Percentiles rank a stretch among this genome's conserved stretches.
phyloP scores from a whole-genome alignment of 2,113 vertebrate genomes.

The Ondatra zibethicus region DNA sequence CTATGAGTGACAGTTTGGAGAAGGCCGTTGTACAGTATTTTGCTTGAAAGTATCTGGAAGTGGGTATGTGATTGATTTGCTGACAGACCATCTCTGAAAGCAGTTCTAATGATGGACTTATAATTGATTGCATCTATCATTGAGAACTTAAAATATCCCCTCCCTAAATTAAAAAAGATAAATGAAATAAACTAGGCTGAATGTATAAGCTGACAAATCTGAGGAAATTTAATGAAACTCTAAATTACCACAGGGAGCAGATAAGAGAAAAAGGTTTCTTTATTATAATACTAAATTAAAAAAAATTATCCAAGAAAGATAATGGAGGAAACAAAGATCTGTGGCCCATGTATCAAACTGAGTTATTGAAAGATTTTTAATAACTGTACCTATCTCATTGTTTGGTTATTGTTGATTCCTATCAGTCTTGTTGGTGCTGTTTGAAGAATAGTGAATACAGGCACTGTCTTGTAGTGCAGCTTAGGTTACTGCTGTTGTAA shows the following conservation, averaged over 20 bases:
- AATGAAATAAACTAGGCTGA: conserved; percentile 76
- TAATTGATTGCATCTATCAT: conserved; percentile 80
- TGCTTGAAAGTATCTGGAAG: conserved; percentile 59
- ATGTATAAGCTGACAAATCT: conserved; percentile 76
- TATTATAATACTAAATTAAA: conserved; percentile 67
- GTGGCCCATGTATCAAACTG: conserved; percentile 46
- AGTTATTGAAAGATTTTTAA: conserved; percentile 35
- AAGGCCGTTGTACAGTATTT: conserved; percentile 54
- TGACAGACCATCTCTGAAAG: conserved; percentile 74
- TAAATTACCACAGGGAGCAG: conserved; percentile 55
- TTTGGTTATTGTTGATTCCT: conserved; percentile 75
- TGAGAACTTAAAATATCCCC: conserved; percentile 62
- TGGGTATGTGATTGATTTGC: conserved; percentile 75
- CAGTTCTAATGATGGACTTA: conserved; percentile 74
- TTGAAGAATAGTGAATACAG: conserved; percentile 12
- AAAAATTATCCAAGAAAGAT: conserved; percentile 51
- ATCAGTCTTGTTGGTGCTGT: conserved; percentile 50
- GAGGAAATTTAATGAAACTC: conserved; percentile 75
- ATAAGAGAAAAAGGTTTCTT: conserved; percentile 74
- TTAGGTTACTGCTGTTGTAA: conserved; percentile 18
- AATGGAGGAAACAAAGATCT: conserved; percentile 35
- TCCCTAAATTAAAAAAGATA: conserved; percentile 78
- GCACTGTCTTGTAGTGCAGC: neutral
- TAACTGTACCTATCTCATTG: conserved; percentile 21
- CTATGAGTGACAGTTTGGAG: conserved; percentile 61